Conservation (phyloP, 2,888 invertebrate species). For the Dolomedes plantarius region DNA sequence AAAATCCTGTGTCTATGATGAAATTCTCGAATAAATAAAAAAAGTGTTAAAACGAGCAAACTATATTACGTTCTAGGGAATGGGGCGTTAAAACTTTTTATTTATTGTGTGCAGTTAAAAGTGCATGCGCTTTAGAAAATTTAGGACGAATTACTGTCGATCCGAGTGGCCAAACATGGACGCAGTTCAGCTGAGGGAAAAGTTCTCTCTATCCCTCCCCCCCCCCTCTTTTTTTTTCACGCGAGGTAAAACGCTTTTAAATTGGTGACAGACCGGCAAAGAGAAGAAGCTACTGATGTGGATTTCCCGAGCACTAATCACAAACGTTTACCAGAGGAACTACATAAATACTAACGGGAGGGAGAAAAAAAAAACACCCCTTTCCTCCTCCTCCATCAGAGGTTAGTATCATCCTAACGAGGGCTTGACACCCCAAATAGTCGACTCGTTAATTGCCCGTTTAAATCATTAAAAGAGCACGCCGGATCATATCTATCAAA, state of each 20-base stretch:
- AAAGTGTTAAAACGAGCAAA: no score
- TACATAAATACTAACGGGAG: conserved; percentile 2
- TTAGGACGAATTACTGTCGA: no score
- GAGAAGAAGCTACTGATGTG: conserved; percentile 34
- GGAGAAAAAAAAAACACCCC: no score
- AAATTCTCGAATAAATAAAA: no score
- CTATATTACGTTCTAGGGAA: no score
- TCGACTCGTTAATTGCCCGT: conserved; percentile 70
- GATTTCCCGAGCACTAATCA: conserved; percentile 49
- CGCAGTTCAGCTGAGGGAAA: no score
- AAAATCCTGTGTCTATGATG: no score
- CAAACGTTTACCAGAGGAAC: conserved; percentile 46
- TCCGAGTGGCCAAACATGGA: no score
- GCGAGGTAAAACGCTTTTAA: conserved; percentile 38
- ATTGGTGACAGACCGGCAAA: conserved; percentile 46
- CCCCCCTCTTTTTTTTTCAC: not conserved
- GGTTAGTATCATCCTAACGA: conserved; percentile 36
- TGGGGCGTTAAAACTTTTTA: no score
- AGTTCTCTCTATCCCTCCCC: no score
- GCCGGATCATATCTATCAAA: conserved; percentile 65
- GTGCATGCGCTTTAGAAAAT: no score
- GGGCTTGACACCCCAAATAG: conserved; percentile 68
- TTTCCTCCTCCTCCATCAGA: conserved; percentile 5
- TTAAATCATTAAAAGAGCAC: conserved; percentile 71
- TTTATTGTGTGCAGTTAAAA: no score